Evolutionary conservation across 2,797 vertebrate species (phyloP).

Genomic region (Sciaenops ocellatus): DNA sequence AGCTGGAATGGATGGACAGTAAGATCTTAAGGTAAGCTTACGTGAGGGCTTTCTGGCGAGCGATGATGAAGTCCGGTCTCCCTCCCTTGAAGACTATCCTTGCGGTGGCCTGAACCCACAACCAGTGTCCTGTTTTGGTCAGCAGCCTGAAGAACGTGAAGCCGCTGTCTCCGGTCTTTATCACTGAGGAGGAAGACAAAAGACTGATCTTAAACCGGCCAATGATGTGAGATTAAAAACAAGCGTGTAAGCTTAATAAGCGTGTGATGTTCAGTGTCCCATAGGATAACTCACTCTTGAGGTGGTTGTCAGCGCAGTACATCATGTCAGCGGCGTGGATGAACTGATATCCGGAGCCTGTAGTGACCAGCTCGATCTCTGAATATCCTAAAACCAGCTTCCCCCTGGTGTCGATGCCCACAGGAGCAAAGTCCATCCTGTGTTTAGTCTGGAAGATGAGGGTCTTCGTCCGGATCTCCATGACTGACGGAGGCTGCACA

Average conservation of each 20-base stretch:
- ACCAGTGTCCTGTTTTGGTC: conserved; percentile 66
- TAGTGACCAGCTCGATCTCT: conserved; percentile 67
- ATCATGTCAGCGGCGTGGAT: conserved; percentile 81
- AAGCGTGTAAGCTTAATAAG: too few relatives aligned
- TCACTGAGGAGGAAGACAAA: conserved; percentile 66
- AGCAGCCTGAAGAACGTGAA: conserved; percentile 74
- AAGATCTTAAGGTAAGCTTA: conserved; percentile 6
- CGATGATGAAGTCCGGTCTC: conserved; percentile 74
- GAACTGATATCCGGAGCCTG: conserved; percentile 77
- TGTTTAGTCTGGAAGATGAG: conserved; percentile 83
- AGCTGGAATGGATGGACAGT: neutral
- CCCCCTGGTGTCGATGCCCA: conserved; percentile 77
- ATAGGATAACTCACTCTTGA: conserved; percentile 66
- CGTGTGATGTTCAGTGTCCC: neutral
- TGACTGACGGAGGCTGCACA: conserved; percentile 70
- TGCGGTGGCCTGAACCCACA: conserved; percentile 78
- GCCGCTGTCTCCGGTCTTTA: conserved; percentile 76
- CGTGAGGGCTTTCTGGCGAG: conserved; percentile 70
- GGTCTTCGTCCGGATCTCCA: conserved; percentile 79
- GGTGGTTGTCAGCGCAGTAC: conserved; percentile 79
- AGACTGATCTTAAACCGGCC: neutral
- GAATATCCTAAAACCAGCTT: conserved; percentile 76
- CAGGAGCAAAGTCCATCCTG: conserved; percentile 82
- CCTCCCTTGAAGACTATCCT: conserved; percentile 71
- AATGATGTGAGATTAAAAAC: neutral